Evolutionary conservation across 2,797 vertebrate genomes (phyloP), one percentile per base, ranked within the genome.

Genomic region (Neosalanx taihuensis): DNA sequence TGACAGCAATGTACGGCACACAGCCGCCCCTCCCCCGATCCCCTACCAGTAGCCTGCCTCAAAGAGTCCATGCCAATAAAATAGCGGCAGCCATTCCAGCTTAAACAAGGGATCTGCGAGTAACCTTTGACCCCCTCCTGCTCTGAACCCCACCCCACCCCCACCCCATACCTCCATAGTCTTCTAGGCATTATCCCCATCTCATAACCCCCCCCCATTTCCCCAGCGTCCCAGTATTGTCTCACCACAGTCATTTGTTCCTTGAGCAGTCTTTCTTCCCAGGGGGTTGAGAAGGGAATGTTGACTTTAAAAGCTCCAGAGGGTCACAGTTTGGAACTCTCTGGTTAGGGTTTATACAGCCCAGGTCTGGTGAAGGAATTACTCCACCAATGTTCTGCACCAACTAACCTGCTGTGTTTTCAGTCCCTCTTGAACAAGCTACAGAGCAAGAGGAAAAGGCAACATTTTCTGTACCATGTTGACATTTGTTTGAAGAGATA

Each of bases 311-410:
- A 85, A 79, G 75, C 67, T 79, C 76, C 81, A 74, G 26, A 5
- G 49, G 5, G 23, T 56, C 60, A 15, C 30, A n/a, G 23, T 56
- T 17, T 49, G 75, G 77, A 85, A 66, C 77, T 33, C 26, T 5
- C 62, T 13, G 59, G 53, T 81, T 68, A 56, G 73, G 20, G 18
- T 15, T 62, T 73, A 78, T 76, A 78, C 75, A 85, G 76, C 72
- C 31, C 70, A 70, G 84, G 86, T 83, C 90, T 90, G 88, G 79
- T 76, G 73, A 79, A 87, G 81, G 85, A 89, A 88, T 90, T 80
- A 88, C 73, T 64, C 76, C n/a, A 60, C 75, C 74, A 67, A 76
- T 82, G 80, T 81, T 83, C 75, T 76, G 80, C 85, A 75, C 87
- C 87, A 87, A 84, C 87, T 76, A 84, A 61, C 2, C 85, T 41